Conservation (phyloP, 23 tunicate species). For the Halocynthia aurantium region DNA sequence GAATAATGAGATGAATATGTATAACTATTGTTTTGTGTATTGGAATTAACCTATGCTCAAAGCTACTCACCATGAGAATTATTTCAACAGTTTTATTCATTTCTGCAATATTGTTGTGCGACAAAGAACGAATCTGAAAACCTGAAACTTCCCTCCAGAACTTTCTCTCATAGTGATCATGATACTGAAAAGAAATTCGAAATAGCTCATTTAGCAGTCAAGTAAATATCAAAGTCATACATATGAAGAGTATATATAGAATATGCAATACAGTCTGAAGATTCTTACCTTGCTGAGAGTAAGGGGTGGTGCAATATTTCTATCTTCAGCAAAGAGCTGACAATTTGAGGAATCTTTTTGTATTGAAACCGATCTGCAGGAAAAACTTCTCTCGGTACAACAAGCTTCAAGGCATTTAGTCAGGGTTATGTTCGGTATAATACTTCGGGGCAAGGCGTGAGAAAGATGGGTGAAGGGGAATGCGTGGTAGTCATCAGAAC, state of each 20-base stretch:
- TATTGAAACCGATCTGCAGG: constrained; percentile 68
- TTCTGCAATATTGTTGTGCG: constrained; percentile 85
- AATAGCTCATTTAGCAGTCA: neutral
- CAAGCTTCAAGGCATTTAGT: constrained; percentile 45
- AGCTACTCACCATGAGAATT: constrained; percentile 60
- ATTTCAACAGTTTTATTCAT: constrained; percentile 92
- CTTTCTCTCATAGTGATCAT: constrained; percentile 85
- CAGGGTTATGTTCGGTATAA: constrained; percentile 27
- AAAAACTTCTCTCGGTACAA: constrained; percentile 51
- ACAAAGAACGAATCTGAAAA: constrained; percentile 87
- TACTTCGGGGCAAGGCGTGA: constrained; percentile 34
- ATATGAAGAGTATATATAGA: neutral
- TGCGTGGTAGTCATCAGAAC: constrained; percentile 56
- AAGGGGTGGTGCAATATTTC: constrained; percentile 84
- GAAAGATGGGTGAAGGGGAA: constrained; percentile 82
- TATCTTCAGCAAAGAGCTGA: constrained; percentile 67
- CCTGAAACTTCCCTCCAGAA: constrained; percentile 95
- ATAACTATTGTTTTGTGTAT: neutral
- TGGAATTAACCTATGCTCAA: neutral
- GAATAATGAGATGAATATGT: neutral
- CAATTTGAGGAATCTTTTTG: constrained; percentile 43
- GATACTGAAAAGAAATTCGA: constrained; percentile 20
- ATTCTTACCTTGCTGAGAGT: constrained; percentile 62
- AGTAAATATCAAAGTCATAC: neutral
- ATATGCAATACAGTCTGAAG: neutral